phyloP scores from a whole-genome alignment of 1,140 invertebrate species.

The Episyrphus balteatus region DNA sequence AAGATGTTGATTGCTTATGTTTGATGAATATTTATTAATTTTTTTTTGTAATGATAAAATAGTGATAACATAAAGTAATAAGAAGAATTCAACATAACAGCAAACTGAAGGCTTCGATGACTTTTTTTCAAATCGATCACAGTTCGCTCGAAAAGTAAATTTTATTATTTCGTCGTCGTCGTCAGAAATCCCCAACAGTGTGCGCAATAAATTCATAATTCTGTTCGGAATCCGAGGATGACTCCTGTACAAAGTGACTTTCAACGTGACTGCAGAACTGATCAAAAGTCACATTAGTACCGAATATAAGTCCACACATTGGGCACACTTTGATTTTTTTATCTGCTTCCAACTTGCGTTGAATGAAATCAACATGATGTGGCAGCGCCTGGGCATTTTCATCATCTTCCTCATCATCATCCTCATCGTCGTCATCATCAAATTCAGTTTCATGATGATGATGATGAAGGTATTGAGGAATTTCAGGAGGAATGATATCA shows the following conservation, averaged over 20 bases:
- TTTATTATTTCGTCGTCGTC: background rate
- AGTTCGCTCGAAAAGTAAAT: background rate
- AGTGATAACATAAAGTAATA: too few relatives aligned
- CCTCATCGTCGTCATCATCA: too few relatives aligned
- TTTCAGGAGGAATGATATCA: too few relatives aligned
- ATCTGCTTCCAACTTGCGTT: conserved; percentile 5
- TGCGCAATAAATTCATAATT: conserved; percentile 7
- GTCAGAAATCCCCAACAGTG: conserved; percentile 5
- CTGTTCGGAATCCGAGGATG: conserved; percentile 3
- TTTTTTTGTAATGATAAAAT: too few relatives aligned
- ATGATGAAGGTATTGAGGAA: too few relatives aligned
- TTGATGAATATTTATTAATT: too few relatives aligned
- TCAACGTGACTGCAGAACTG: conserved; percentile 29
- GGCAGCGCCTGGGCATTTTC: too few relatives aligned
- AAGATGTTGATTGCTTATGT: too few relatives aligned
- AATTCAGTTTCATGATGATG: too few relatives aligned
- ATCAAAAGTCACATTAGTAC: conserved; percentile 15
- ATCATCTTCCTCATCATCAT: too few relatives aligned
- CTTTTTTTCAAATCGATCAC: background rate
- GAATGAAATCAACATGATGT: conserved; percentile 7
- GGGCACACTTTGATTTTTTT: conserved; percentile 27
- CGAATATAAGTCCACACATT: conserved; percentile 25
- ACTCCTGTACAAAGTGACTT: conserved; percentile 21
- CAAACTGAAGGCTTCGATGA: too few relatives aligned
- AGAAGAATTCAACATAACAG: too few relatives aligned